These are phyloP conservation scores for Ericerus pela DNA, from an alignment of 1,140 invertebrate genomes.

Conservation along the genomic window DNA sequence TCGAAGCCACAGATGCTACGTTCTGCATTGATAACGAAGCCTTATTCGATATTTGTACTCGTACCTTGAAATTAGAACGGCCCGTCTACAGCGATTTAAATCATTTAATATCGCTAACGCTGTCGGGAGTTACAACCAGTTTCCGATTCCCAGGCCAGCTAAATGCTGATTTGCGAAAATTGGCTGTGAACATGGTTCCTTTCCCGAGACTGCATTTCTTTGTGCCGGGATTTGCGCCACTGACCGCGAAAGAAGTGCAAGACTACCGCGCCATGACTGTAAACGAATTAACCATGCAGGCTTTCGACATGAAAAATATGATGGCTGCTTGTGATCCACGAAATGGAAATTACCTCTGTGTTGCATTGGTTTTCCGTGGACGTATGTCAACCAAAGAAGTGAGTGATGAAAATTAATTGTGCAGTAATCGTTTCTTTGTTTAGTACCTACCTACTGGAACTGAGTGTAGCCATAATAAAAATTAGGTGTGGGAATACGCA, in stretches of 20 bases:
- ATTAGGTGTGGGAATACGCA: no score
- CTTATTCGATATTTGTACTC: conserved; percentile 54
- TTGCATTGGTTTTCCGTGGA: not conserved
- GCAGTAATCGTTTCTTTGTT: no score
- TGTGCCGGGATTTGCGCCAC: conserved; percentile 77
- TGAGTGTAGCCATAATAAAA: no score
- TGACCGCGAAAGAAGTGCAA: conserved; percentile 54
- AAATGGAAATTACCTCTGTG: not conserved
- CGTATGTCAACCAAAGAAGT: not conserved
- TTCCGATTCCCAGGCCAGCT: conserved; percentile 45
- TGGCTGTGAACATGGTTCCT: conserved; percentile 95
- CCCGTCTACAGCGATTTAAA: conserved; percentile 47
- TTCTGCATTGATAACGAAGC: conserved; percentile 63
- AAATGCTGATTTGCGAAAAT: conserved; percentile 81
- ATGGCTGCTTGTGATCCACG: conserved; percentile 69
- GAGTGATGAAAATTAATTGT: no score
- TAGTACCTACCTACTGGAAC: no score
- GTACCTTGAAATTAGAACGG: conserved; percentile 46
- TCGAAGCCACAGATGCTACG: conserved; percentile 62
- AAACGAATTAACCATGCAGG: conserved; percentile 45
- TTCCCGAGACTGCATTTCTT: conserved; percentile 92
- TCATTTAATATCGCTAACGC: conserved; percentile 52
- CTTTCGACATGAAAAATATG: conserved; percentile 55
- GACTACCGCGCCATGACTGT: conserved; percentile 64
- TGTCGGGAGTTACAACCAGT: conserved; percentile 44